Percentiles rank a stretch among this genome's conserved stretches.
Conservation (phyloP, 2,797 vertebrate species). For the Vultur gryphus region DNA sequence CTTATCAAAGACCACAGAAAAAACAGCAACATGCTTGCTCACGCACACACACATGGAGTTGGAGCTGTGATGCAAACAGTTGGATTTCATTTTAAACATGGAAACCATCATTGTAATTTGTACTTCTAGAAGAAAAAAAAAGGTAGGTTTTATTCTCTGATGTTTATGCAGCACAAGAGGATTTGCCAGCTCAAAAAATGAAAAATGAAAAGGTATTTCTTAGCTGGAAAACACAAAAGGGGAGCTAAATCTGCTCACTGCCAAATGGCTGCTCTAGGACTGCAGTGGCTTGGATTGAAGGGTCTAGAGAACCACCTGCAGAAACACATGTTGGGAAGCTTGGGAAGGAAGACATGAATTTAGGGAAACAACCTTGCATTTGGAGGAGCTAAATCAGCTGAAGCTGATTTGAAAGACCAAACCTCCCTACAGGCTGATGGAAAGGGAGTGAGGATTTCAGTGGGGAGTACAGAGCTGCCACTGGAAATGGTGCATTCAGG, state of each 20-base stretch:
- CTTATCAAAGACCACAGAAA: neutral
- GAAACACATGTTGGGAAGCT: neutral
- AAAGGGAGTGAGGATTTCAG: accelerated
- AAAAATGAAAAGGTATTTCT: neutral
- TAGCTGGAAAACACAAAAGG: neutral
- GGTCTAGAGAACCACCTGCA: neutral
- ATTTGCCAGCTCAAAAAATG: neutral
- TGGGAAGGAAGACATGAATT: neutral
- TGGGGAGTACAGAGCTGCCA: neutral
- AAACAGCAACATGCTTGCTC: neutral
- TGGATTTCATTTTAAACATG: neutral
- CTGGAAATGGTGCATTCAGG: neutral
- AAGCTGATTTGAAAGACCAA: neutral
- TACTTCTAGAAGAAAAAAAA: neutral
- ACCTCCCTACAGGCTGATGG: neutral
- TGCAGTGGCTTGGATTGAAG: neutral
- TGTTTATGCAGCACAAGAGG: neutral
- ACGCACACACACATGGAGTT: neutral
- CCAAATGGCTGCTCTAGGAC: neutral
- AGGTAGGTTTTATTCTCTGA: neutral
- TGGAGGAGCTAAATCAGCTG: neutral
- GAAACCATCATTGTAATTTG: neutral
- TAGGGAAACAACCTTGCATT: neutral
- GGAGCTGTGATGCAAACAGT: neutral
- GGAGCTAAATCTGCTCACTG: neutral